Evolutionary conservation across 2,797 vertebrate species (phyloP).

Genomic region (Luscinia megarhynchos): DNA sequence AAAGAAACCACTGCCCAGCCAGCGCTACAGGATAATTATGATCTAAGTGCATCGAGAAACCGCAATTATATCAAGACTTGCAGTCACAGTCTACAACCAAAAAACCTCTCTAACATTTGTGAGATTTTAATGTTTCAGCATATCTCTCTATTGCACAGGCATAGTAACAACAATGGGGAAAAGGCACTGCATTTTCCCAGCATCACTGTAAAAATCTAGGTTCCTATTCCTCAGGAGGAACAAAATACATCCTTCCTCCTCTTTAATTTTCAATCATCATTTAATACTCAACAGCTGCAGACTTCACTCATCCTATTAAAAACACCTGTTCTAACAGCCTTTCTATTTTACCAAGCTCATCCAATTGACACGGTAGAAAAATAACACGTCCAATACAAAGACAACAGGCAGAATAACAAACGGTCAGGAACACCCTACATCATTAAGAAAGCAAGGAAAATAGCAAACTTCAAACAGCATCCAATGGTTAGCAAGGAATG

Average conservation of each 20-base stretch:
- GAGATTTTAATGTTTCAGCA: not conserved
- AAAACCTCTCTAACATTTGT: not conserved
- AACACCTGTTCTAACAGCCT: not conserved
- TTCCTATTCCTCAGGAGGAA: not conserved
- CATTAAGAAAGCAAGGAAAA: not conserved
- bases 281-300: not conserved
- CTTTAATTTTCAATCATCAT: not conserved
- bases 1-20: not conserved
- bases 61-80: not conserved
- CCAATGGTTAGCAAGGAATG: not conserved
- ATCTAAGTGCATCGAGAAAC: not conserved
- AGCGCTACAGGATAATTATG: not conserved
- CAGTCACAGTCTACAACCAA: not conserved
- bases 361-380: not conserved
- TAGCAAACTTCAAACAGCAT: not conserved
- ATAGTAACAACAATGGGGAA: not conserved
- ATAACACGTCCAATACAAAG: not conserved
- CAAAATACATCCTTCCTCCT: not conserved
- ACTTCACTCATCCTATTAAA: not conserved
- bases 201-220: not conserved
- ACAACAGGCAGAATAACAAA: not conserved
- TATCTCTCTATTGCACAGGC: not conserved
- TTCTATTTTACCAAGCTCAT: not conserved
- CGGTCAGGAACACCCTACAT: fast-evolving
- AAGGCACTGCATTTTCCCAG: not conserved